Percentiles rank a stretch among this genome's conserved stretches.
Conservation (phyloP, 2,888 invertebrate species). For the Acronicta leporina region DNA sequence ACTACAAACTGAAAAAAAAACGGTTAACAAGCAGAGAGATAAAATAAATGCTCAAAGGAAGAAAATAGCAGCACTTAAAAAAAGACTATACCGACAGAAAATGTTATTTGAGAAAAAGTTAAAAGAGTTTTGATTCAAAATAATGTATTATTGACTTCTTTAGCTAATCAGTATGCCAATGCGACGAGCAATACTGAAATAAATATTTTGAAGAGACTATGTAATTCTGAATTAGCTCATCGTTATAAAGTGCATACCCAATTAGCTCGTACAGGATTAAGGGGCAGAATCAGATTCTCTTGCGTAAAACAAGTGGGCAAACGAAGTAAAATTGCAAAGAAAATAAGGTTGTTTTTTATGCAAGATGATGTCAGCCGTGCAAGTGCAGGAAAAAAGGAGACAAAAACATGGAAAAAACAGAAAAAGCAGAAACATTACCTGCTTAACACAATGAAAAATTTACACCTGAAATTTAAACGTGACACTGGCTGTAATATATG, state of each 20-base stretch:
- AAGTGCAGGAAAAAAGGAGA: slow-evolving; percentile 4
- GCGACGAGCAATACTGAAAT: too few species aligned
- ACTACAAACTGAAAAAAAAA: neutral
- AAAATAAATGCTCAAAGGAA: neutral
- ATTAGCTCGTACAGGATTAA: slow-evolving; percentile 6
- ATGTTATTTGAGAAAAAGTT: too few species aligned
- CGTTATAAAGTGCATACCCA: slow-evolving; percentile 12
- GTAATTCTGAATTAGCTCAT: slow-evolving; percentile 9
- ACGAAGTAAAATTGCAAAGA: neutral
- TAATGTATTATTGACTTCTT: too few species aligned
- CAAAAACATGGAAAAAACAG: neutral
- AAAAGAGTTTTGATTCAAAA: too few species aligned
- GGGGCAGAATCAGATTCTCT: too few species aligned
- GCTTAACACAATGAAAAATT: slow-evolving; percentile 4
- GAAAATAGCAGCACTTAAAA: neutral
- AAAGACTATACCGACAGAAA: neutral
- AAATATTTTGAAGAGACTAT: slow-evolving; percentile 2
- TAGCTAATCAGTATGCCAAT: too few species aligned
- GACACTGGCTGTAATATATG: slow-evolving; percentile 2
- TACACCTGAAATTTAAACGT: slow-evolving; percentile 2
- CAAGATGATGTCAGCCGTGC: slow-evolving; percentile 7
- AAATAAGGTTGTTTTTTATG: slow-evolving; percentile 1
- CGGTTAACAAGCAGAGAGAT: neutral
- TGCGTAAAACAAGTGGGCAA: too few species aligned
- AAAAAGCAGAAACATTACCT: slow-evolving; percentile 6